Conservation (phyloP, 1,140 invertebrate genomes). For the Yoshiicerus persimilis region DNA sequence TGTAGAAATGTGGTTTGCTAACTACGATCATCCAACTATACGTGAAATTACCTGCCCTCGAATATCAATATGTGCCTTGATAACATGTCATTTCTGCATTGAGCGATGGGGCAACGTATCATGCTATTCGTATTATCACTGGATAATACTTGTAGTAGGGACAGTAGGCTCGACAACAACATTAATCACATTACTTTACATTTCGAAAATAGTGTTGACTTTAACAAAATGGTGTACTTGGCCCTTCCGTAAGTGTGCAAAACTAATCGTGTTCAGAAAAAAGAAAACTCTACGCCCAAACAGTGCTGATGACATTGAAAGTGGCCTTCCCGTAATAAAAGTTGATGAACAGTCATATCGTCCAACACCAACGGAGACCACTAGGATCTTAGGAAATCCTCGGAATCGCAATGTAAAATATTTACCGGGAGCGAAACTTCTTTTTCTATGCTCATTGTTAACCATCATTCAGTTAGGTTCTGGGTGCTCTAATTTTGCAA, state of each 20-base stretch:
- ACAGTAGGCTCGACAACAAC: not conserved
- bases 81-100: not conserved
- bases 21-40: not conserved
- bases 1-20: not conserved
- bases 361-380: too few species aligned
- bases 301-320: not conserved
- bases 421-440: too few species aligned
- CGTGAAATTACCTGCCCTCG: not conserved
- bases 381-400: too few species aligned
- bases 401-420: too few species aligned
- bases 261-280: not conserved
- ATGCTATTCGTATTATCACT: not conserved
- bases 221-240: not conserved
- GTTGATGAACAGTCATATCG: too few species aligned
- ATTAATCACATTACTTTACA: not conserved
- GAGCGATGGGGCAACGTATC: not conserved
- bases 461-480: too few species aligned
- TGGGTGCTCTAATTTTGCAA: too few species aligned
- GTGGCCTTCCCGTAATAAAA: not conserved
- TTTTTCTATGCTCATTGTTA: too few species aligned
- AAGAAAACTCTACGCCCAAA: not conserved
- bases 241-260: not conserved
- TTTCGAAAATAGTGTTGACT: not conserved
- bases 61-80: not conserved
- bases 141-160: not conserved